Conservation (phyloP, 1,140 invertebrate genomes). For the Helicoverpa zea region DNA sequence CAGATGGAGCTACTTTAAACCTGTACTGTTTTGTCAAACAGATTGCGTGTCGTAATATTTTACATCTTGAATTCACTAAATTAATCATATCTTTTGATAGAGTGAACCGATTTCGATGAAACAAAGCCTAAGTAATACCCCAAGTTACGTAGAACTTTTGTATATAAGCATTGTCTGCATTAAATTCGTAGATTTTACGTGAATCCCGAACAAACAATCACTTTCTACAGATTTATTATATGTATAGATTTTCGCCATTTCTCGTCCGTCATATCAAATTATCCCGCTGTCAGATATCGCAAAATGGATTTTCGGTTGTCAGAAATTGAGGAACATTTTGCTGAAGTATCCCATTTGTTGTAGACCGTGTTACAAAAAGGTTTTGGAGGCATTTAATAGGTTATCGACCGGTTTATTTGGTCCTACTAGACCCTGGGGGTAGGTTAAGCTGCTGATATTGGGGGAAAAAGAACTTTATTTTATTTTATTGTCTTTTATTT, state of each 20-base stretch:
- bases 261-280: conserved; percentile 58
- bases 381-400: conserved; percentile 47
- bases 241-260: conserved; percentile 50
- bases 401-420: conserved; percentile 47
- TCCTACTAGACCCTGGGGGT: conserved; percentile 8
- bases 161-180: too few species aligned
- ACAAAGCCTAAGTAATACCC: too few species aligned
- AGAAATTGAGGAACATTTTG: conserved; percentile 45
- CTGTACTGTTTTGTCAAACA: too few species aligned
- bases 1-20: too few species aligned
- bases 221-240: too few species aligned
- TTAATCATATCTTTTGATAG: too few species aligned
- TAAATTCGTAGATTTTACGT: too few species aligned
- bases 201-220: too few species aligned
- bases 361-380: conserved; percentile 51
- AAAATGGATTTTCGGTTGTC: conserved; percentile 61
- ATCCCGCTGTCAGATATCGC: conserved; percentile 56
- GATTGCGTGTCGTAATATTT: too few species aligned
- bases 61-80: too few species aligned
- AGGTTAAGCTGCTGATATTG: conserved; percentile 22
- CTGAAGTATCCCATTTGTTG: conserved; percentile 54
- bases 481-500: conserved; percentile 16
- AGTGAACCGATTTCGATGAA: too few species aligned
- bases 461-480: conserved; percentile 16
- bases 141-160: too few species aligned